Evolutionary conservation across 2,797 vertebrate genomes (phyloP).

Genomic region (Coilia nasus): DNA sequence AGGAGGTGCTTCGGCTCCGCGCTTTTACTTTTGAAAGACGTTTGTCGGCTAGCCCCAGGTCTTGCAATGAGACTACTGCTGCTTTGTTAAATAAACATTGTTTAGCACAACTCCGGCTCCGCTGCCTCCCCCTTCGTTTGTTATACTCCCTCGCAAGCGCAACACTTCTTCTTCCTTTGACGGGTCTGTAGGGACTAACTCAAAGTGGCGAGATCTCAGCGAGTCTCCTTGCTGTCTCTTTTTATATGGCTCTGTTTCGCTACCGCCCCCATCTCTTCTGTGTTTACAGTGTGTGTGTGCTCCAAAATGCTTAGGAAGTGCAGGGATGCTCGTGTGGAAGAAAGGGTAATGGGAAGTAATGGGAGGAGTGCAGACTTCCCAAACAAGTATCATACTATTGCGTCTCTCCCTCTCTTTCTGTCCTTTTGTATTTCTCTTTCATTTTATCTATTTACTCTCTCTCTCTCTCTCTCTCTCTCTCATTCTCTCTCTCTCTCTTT

Average conservation of each 20-base stretch:
- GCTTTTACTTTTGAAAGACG: no score
- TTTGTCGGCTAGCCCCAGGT: no score
- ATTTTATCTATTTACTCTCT: background rate
- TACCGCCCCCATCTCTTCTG: background rate
- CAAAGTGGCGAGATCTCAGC: background rate
- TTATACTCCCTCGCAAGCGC: no score
- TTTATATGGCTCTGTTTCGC: background rate
- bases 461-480: background rate
- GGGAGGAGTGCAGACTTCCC: background rate
- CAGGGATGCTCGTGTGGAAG: background rate
- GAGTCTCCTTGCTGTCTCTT: background rate
- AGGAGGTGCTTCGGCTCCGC: no score
- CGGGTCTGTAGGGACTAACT: background rate
- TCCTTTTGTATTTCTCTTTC: background rate
- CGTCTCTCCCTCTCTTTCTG: background rate
- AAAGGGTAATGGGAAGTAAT: background rate
- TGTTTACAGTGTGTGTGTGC: background rate
- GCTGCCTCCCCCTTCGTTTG: no score
- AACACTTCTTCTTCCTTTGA: background rate
- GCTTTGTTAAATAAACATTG: no score
- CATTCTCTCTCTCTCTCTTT: background rate
- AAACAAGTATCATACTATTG: background rate
- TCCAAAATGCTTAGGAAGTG: background rate
- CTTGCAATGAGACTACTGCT: no score
- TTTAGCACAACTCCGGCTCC: no score